phyloP scores from a whole-genome alignment of 2,888 invertebrate species.

The Trachelus stipa region DNA sequence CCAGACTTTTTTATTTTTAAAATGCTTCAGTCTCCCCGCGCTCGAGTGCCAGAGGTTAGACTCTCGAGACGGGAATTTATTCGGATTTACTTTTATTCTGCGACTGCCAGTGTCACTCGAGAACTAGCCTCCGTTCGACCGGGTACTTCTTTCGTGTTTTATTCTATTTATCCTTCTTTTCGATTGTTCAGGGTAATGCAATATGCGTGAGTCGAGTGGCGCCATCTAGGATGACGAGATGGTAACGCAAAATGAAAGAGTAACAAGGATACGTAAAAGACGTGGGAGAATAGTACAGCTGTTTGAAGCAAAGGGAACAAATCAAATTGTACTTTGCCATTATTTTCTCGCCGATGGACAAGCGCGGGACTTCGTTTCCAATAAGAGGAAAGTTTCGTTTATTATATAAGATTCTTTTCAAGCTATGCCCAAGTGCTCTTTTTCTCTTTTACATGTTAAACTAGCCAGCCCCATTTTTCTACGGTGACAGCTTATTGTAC shows the following conservation, averaged over 20 bases:
- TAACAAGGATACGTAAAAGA: not conserved
- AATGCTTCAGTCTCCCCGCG: conserved; percentile 10
- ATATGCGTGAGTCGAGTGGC: conserved; percentile 27
- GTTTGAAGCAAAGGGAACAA: not conserved
- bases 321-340: not conserved
- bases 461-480: not conserved
- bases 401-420: not conserved
- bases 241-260: not conserved
- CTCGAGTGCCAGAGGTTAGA: not conserved
- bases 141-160: not conserved
- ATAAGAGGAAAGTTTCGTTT: not conserved
- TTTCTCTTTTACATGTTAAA: not conserved
- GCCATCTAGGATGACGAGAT: conserved; percentile 24
- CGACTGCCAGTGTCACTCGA: not conserved
- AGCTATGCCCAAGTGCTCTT: not conserved
- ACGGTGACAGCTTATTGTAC: not conserved
- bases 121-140: not conserved
- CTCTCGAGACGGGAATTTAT: conserved; percentile 25
- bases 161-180: not conserved
- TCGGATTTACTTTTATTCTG: conserved; percentile 32
- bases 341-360: not conserved
- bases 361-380: not conserved
- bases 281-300: not conserved
- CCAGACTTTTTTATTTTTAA: not conserved
- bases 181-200: conserved; percentile 6